Percentiles rank a stretch among this genome's conserved stretches.
Evolutionary conservation across 2,113 vertebrate species (phyloP).

Genomic region (Lontra canadensis): DNA sequence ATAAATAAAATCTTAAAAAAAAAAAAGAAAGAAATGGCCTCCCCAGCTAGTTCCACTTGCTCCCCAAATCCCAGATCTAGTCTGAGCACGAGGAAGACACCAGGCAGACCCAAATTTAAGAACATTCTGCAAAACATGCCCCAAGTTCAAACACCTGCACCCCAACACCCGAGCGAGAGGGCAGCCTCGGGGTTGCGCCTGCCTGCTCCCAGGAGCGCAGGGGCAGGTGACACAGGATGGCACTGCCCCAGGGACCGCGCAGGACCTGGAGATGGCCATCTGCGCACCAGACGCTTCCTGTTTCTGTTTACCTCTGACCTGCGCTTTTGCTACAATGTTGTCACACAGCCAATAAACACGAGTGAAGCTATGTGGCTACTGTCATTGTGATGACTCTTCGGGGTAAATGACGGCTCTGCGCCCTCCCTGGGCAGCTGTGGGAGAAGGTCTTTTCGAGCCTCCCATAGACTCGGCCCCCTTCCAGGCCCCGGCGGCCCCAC

Average conservation of each 20-base stretch:
- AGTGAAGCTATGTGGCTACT: neutral
- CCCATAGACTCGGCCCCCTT: neutral
- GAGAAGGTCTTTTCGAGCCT: neutral
- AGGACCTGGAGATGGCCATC: accelerated
- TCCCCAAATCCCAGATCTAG: too few species aligned
- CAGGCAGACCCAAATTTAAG: accelerated
- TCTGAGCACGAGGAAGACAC: accelerated
- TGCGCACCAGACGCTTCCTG: neutral
- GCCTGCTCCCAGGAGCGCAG: neutral
- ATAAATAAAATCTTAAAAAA: too few species aligned
- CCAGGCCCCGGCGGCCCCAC: neutral
- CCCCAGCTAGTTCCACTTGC: too few species aligned
- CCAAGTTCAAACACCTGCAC: neutral
- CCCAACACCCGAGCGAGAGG: neutral
- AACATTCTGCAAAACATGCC: accelerated
- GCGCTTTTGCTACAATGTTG: neutral
- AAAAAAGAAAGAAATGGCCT: neutral
- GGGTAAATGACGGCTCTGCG: neutral
- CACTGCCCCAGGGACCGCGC: neutral
- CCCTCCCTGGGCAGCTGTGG: neutral
- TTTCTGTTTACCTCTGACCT: too few species aligned
- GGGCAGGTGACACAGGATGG: neutral
- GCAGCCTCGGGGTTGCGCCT: accelerated
- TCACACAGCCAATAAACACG: neutral
- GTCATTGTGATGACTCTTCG: neutral